Percentiles rank a stretch among this genome's conserved stretches.
These are phyloP conservation scores for Dipus sagitta DNA, from an alignment of 2,797 vertebrate genomes.

Conservation along the genomic window DNA sequence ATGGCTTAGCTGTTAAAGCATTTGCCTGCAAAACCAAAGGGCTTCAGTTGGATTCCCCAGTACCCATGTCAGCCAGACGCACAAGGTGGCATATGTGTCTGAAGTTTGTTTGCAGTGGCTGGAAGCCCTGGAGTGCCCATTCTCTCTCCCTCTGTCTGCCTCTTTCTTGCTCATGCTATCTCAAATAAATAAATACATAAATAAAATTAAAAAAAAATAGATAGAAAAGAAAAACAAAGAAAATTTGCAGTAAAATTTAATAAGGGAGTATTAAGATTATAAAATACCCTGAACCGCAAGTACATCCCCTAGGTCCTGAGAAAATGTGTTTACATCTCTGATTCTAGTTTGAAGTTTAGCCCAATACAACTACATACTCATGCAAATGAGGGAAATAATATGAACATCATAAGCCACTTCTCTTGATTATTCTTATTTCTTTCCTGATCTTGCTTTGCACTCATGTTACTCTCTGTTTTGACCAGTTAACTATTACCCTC, in stretches of 20 bases:
- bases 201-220: too few species aligned
- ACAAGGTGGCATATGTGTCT: too few species aligned
- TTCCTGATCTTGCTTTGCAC: conserved; percentile 19
- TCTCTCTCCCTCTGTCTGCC: too few species aligned
- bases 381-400: neutral
- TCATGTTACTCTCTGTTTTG: conserved; percentile 6
- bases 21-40: too few species aligned
- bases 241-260: conserved; percentile 2
- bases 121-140: too few species aligned
- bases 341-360: neutral
- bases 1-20: too few species aligned
- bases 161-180: too few species aligned
- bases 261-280: neutral
- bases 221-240: neutral
- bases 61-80: too few species aligned
- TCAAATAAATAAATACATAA: too few species aligned
- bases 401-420: neutral
- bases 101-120: too few species aligned
- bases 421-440: conserved; percentile 36
- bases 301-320: neutral
- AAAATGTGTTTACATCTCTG: conserved; percentile 44
- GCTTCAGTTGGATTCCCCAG: too few species aligned
- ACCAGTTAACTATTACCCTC: neutral
- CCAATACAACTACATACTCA: neutral
- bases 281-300: neutral